Conservation (phyloP, 2,797 vertebrate species). For the Nyctibius grandis region DNA sequence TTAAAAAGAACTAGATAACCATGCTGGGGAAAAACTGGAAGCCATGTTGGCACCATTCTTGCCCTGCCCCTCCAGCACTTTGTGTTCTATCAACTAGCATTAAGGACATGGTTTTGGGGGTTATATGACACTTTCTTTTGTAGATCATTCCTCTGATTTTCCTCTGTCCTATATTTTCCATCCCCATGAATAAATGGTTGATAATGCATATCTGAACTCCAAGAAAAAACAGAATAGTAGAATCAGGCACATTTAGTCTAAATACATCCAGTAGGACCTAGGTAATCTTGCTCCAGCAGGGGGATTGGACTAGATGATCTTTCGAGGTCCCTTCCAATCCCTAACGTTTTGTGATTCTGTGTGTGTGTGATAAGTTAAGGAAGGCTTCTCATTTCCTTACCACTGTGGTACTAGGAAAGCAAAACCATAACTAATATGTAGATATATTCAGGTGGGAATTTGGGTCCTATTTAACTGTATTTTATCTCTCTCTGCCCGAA, state of each 20-base stretch:
- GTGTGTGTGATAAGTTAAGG: background rate
- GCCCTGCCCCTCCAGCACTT: background rate
- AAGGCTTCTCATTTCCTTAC: background rate
- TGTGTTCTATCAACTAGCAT: background rate
- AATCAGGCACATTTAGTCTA: background rate
- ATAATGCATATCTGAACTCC: background rate
- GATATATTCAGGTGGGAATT: background rate
- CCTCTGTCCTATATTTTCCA: background rate
- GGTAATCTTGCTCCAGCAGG: no score
- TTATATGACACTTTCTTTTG: background rate
- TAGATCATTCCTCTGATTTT: background rate
- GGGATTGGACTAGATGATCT: no score
- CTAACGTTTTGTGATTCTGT: no score
- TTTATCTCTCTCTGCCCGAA: background rate
- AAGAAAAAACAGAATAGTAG: background rate
- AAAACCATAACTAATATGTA: background rate
- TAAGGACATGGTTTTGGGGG: background rate
- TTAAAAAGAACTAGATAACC: background rate
- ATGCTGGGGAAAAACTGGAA: background rate
- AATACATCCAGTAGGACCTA: background rate
- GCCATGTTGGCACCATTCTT: background rate
- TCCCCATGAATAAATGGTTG: background rate
- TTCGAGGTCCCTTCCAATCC: no score
- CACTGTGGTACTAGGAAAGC: background rate
- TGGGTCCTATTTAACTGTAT: background rate